Base-by-base conservation (phyloP, 2,797 vertebrate genomes). In the Taeniopygia guttata region DNA sequence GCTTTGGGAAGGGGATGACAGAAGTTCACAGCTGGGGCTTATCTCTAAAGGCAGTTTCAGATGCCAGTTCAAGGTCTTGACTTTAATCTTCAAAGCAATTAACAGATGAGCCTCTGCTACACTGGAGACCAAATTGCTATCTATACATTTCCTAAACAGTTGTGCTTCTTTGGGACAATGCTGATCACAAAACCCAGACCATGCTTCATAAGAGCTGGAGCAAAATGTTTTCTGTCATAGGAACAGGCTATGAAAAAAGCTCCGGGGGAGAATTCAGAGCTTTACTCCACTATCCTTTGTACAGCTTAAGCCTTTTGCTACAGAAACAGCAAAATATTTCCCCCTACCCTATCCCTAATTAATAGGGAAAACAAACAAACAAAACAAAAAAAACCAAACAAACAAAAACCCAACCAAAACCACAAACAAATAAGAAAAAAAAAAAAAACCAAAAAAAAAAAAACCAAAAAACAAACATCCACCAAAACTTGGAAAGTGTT, bases 81-180 rank as follows among this genome's bases (percentile, higher is more conserved):
- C 91, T 95, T 95, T 93, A 94, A 93, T 95, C 92, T 96, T 94
- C 90, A 95, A 94, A 94, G 89, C 92, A 96, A 96, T 95, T 96
- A 96, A 92, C 93, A 90, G 89, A 95, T 93, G 87, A 96, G 93
- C 75, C 73, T 83, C 84, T 86, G 55, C 51, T 78, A 87, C 89
- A 81, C 92, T 78, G 62, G 92, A 91, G 79, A 95, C 62, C 76
- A 87, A 83, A 92, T 26, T 83, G 43, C 78, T 87, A 83, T 74
- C 94, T 93, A 70, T 77, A 93, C 58, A 83, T 85, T 90, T 92
- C 91, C 91, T 88, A 81, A 93, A 93, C 69, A 73, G 76, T 91
- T 84, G 34, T 66, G 87, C 66, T 92, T 95, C 89, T 84, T 7
- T 75, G 89, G 58, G 73, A 88, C 70, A 70, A 78, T 19, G 42